Percentiles rank a stretch among this genome's conserved stretches.
These are phyloP conservation scores for Drosophila ogumai DNA, from an alignment of 1,140 invertebrate genomes.

Conservation along the genomic window DNA sequence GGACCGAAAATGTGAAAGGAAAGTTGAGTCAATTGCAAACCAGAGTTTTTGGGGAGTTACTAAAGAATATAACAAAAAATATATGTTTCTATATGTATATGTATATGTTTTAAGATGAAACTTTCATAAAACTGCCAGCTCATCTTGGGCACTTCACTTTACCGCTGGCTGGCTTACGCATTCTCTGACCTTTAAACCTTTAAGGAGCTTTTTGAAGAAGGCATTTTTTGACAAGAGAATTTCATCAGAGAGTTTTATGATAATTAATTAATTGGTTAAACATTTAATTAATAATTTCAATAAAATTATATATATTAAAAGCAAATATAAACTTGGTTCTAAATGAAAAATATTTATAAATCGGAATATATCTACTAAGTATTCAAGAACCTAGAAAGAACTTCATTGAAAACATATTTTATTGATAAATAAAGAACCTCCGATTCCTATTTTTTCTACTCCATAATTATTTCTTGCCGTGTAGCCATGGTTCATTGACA, in stretches of 20 bases:
- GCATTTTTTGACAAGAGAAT: no score
- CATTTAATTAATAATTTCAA: no score
- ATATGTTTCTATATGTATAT: background rate
- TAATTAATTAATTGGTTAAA: background rate
- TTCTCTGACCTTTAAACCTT: conserved; percentile 8
- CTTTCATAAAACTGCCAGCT: conserved; percentile 37
- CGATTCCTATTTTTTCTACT: background rate
- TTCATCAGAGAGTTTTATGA: background rate
- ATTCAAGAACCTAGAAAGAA: background rate
- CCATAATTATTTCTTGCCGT: background rate
- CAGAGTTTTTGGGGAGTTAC: conserved; percentile 35
- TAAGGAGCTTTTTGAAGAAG: conserved; percentile 1
- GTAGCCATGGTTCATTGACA: conserved; percentile 18
- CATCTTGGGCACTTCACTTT: conserved; percentile 33
- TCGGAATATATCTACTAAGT: no score
- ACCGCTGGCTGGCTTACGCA: conserved; percentile 5
- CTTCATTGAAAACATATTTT: background rate
- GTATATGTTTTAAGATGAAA: conserved; percentile 6
- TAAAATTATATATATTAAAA: no score
- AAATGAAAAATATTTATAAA: no score
- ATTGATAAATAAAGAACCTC: accelerated
- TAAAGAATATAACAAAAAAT: conserved; percentile 2
- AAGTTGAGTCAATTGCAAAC: conserved; percentile 38
- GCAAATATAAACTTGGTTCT: no score
- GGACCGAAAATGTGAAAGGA: conserved; percentile 36